Base-by-base conservation (phyloP, 2,113 vertebrate genomes). In the Eulacestoma nigropectus region DNA sequence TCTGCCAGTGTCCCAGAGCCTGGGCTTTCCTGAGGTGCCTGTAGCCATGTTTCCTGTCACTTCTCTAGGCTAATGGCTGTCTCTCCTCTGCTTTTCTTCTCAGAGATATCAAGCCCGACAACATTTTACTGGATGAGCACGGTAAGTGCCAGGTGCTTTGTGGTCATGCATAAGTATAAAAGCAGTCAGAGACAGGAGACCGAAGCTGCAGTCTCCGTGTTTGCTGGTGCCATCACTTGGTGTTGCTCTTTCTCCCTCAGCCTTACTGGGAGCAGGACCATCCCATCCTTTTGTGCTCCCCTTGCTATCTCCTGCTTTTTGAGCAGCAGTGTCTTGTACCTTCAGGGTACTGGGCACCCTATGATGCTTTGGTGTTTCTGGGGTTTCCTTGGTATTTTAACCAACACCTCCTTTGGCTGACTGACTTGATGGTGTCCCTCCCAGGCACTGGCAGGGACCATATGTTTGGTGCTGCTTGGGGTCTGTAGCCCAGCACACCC, bases 71-170 rank as follows among this genome's bases (percentile, higher is more conserved):
- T 97, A 85, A 97, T 4, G 32, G 22, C 85, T 64, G 23, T 87
- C 90, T 92, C 26, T 76, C 64, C 79, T 95, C 78, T 81, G 73
- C 53, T 16, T 84, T 60, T 25, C 96, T 96, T 79, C 94, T 85
- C 96, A 99, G 99, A 95, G 99, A 99, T 94, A 99, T 99, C 97
- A 99, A 99, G 87, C 99, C 99, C 35, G 99, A 99, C 98, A 99
- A 99, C 96, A 99, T 99, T 96, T 98, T 99, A n/a, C 98, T 99
- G 97, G 99, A 99, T 68, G 99, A 99, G 86, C 98, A 98, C 2
- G 99, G 99, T 99, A 96, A 99, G 99, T 97, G 60, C 73, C 65
- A 1, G 30, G 16, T 35, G 30, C 57, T 89, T 44, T 46, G 49
- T 5, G 13, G 35, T 30, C 13, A 0, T 13, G 49, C 23, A 1